phyloP scores from a whole-genome alignment of 2,113 vertebrate genomes.

The Girardinichthys multiradiatus region DNA sequence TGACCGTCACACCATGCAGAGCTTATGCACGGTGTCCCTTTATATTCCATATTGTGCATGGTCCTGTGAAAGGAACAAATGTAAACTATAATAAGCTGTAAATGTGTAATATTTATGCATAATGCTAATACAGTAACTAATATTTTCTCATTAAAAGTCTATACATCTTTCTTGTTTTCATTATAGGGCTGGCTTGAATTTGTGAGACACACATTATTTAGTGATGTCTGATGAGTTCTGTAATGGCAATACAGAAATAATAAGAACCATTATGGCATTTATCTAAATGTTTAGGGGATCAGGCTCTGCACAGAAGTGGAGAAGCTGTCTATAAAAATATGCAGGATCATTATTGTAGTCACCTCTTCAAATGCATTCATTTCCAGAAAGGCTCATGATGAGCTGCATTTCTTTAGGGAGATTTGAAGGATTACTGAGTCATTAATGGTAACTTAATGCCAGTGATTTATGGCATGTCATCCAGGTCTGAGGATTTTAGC shows the following conservation, averaged over 20 bases:
- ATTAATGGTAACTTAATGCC: constrained; percentile 56
- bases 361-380: constrained; percentile 48
- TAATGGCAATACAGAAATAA: constrained; percentile 24
- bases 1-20: not conserved
- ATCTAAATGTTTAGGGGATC: constrained; percentile 23
- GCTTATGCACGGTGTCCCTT: not conserved
- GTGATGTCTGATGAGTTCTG: not conserved
- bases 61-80: not conserved
- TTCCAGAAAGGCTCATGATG: constrained; percentile 40
- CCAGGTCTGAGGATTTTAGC: constrained; percentile 51
- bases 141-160: not conserved
- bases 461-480: constrained; percentile 45
- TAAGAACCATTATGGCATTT: constrained; percentile 16
- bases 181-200: not conserved
- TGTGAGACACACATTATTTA: not conserved
- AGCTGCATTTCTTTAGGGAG: constrained; percentile 50
- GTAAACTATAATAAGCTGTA: not conserved
- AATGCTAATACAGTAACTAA: not conserved
- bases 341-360: constrained; percentile 36
- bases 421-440: constrained; percentile 66
- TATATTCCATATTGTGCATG: not conserved
- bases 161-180: not conserved
- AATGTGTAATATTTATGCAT: not conserved
- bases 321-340: constrained; percentile 43
- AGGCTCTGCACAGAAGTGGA: constrained; percentile 31